These are phyloP conservation scores for Chaetodon trifasciatus DNA, from an alignment of 2,797 vertebrate species.

Conservation along the genomic window DNA sequence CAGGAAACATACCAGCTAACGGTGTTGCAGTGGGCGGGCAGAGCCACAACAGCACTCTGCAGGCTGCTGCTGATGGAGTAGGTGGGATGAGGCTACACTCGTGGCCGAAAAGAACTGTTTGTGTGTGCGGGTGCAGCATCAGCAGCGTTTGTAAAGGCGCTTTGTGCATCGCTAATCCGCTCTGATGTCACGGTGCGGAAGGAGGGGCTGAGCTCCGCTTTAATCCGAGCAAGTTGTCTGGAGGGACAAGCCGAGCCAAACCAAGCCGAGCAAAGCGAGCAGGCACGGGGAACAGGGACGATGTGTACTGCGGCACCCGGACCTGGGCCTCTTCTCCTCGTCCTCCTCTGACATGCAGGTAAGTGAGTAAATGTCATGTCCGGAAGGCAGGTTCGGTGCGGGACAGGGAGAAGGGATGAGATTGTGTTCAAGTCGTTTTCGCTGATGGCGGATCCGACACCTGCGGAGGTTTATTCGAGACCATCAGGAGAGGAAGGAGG, in stretches of 20 bases:
- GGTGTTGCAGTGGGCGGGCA: constrained; percentile 41
- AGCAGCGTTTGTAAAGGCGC: constrained; percentile 73
- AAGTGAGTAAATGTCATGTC: constrained; percentile 37
- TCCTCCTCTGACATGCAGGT: constrained; percentile 79
- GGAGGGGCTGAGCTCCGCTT: constrained; percentile 76
- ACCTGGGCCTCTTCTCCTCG: constrained; percentile 57
- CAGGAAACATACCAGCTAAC: neutral
- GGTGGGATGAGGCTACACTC: constrained; percentile 43
- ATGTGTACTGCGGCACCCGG: constrained; percentile 62
- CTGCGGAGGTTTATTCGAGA: constrained; percentile 38
- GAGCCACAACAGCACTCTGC: constrained; percentile 24
- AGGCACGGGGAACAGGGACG: constrained; percentile 35
- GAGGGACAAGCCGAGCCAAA: constrained; percentile 48
- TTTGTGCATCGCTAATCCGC: constrained; percentile 84
- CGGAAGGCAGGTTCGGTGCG: neutral
- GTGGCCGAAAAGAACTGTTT: constrained; percentile 16
- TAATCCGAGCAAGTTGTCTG: constrained; percentile 78
- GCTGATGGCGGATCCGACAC: constrained; percentile 63
- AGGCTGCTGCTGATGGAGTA: constrained; percentile 46
- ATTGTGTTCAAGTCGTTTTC: constrained; percentile 18
- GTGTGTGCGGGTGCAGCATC: constrained; percentile 46
- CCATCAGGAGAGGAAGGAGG: neutral
- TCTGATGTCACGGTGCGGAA: constrained; percentile 83
- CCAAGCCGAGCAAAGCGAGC: constrained; percentile 39
- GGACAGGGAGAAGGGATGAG: constrained; percentile 2